These are phyloP conservation scores for Semicossyphus pulcher DNA, from an alignment of 2,113 vertebrate species.

Conservation along the genomic window DNA sequence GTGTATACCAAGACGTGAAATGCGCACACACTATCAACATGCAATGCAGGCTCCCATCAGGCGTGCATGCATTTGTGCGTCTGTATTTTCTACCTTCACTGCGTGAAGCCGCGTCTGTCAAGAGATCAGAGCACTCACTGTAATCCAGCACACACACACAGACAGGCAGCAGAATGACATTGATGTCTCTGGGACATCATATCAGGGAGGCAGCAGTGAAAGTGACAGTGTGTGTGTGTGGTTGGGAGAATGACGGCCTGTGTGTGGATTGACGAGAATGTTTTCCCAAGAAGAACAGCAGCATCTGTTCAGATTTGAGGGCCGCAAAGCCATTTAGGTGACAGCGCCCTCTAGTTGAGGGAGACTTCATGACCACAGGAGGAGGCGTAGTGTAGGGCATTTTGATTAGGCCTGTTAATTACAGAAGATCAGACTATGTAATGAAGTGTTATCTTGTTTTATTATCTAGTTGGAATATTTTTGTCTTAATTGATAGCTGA, in stretches of 20 bases:
- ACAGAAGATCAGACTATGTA: too few species aligned
- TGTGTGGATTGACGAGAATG: neutral
- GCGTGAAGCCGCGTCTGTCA: neutral
- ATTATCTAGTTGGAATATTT: too few species aligned
- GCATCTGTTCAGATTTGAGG: neutral
- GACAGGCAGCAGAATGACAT: neutral
- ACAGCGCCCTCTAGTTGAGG: neutral
- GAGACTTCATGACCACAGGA: neutral
- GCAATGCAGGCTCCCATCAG: neutral
- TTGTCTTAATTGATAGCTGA: too few species aligned
- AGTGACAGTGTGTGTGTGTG: neutral
- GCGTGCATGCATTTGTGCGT: neutral
- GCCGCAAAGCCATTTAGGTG: neutral
- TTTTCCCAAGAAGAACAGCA: neutral
- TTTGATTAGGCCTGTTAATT: too few species aligned
- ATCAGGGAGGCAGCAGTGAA: neutral
- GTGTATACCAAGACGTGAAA: neutral
- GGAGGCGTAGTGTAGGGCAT: too few species aligned
- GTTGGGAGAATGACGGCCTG: neutral
- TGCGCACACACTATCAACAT: neutral
- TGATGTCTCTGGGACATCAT: constrained; percentile 1
- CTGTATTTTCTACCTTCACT: constrained; percentile 13
- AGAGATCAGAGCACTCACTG: constrained; percentile 8
- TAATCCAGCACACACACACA: neutral
- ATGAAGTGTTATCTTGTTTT: too few species aligned